Base-by-base conservation (phyloP, 2,113 vertebrate species). In the Protobothrops mucrosquamatus region DNA sequence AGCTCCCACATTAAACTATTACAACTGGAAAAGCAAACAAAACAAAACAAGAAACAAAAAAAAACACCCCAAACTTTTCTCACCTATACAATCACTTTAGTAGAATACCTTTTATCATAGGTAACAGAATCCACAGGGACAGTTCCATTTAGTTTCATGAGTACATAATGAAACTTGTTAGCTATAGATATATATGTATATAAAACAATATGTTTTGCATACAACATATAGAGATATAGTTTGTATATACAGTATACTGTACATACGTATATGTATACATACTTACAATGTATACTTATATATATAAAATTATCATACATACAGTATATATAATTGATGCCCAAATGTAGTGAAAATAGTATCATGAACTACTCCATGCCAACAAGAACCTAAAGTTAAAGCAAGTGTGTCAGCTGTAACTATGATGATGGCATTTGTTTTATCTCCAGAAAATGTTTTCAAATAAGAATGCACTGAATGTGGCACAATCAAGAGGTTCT, bases 21-120 rank as follows among this genome's bases (percentile, higher is more conserved):
- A 14, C 23, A 93, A n/a, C 89, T 81, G 85, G 91, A 91, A 92
- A 94, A 92, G 51, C 18, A 39, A 94, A 87, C 10, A 64, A 22
- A 94, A n/a, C 3, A 0, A 0, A 74, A 93, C 34, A 46, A 48
- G 85, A 29, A 87, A 12, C n/a, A 0, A 85, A 10, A 5, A 24
- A 24, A 6, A 57, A 59, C 15, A 23, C 86, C 39, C 34, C 93
- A 48, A 94, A 94, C 91, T 11, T 64, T 18, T 51, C 55, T 92
- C 29, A 92, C 69, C 6, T 43, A 22, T 34, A 74, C 2, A 81
- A 7, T 9, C 74, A 81, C 34, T 81, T 81, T 22, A 81, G 74
- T 9, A 39, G 6, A 81, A 81, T 15, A 43, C 43, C 7, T 81
- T 81, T 81, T 81, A 43, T 22, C 7, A 8, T 81, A 81, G 15